These are phyloP conservation scores for Aldabrachelys gigantea DNA, from an alignment of 2,113 vertebrate species.

Conservation along the genomic window DNA sequence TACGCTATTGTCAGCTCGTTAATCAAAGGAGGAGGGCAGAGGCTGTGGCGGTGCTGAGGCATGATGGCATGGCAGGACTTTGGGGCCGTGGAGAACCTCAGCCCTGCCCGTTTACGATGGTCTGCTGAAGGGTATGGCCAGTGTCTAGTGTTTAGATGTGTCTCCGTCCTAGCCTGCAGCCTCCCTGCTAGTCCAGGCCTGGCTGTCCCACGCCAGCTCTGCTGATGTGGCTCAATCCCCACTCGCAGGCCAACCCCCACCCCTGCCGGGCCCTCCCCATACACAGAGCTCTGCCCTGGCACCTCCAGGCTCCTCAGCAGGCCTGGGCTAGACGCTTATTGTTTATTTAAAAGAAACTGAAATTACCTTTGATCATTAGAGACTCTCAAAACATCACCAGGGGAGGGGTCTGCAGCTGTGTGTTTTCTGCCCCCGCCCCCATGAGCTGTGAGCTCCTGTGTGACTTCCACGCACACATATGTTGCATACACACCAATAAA, in stretches of 20 bases:
- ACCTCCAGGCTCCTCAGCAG: not conserved
- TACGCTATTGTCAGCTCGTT: constrained; percentile 84
- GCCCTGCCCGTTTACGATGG: not conserved
- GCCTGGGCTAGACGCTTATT: not conserved
- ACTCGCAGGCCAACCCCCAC: not conserved
- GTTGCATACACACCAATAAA: too few species aligned
- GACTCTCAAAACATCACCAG: too few species aligned
- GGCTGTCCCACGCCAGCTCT: not conserved
- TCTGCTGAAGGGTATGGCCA: not conserved
- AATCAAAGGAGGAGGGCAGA: constrained; percentile 76
- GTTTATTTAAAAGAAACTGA: not conserved
- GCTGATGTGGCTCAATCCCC: not conserved
- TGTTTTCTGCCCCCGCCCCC: not conserved
- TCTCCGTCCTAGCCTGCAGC: not conserved
- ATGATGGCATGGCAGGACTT: not conserved
- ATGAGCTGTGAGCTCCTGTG: not conserved
- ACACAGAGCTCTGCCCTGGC: too few species aligned
- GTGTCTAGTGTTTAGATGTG: not conserved
- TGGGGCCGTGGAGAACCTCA: not conserved
- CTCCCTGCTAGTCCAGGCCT: not conserved
- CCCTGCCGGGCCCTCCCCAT: too few species aligned
- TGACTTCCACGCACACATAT: too few species aligned
- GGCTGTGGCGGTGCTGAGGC: constrained; percentile 55
- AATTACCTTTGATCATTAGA: not conserved
- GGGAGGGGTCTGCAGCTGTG: not conserved